phyloP scores from a whole-genome alignment of 2,797 vertebrate genomes.

The Eidolon dupreanum region DNA sequence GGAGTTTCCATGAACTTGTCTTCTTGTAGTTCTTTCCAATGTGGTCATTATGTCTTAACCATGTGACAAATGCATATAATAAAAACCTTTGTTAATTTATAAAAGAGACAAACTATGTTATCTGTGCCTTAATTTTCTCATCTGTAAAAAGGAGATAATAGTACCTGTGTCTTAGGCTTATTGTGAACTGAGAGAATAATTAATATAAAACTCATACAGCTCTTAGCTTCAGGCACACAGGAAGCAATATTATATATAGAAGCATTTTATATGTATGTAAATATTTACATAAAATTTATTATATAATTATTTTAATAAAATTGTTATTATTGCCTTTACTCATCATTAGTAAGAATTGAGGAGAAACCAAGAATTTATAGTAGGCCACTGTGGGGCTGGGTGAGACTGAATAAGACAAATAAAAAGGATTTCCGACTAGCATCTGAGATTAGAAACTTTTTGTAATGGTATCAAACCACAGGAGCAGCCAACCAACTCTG shows the following conservation, averaged over 20 bases:
- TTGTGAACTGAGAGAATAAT: background rate
- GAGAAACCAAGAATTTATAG: background rate
- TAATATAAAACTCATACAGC: background rate
- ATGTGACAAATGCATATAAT: background rate
- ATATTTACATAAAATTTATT: background rate
- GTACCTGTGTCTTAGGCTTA: background rate
- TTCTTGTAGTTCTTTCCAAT: background rate
- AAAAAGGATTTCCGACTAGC: background rate
- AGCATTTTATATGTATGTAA: background rate
- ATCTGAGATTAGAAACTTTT: background rate
- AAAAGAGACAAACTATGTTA: background rate
- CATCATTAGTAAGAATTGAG: background rate
- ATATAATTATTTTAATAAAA: background rate
- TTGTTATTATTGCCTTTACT: background rate
- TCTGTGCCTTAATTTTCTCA: background rate
- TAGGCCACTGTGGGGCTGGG: background rate
- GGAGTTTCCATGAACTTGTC: background rate
- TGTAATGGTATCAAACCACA: background rate
- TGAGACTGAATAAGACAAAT: background rate
- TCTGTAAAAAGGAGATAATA: background rate
- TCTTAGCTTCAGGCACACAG: background rate
- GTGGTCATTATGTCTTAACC: background rate
- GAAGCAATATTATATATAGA: background rate
- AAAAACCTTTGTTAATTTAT: slow-evolving; percentile 19
- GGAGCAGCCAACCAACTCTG: background rate